These are phyloP conservation scores for Argyra leucocephala DNA, from an alignment of 2,888 invertebrate genomes.

Conservation along the genomic window DNA sequence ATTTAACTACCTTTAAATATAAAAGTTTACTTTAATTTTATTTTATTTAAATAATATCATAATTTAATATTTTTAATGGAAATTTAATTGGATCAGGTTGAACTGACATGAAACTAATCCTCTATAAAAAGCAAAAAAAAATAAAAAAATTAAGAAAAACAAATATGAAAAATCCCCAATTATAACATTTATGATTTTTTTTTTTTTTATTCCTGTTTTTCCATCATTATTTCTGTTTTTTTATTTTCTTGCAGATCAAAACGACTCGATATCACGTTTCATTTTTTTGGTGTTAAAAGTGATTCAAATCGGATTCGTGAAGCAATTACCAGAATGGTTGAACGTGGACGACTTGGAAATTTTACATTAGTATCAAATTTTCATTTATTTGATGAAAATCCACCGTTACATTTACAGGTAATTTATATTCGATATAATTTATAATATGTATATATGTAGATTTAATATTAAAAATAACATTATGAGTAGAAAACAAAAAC, in stretches of 20 bases:
- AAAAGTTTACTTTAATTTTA: too few species aligned
- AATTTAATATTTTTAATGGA: too few species aligned
- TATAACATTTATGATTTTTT: too few species aligned
- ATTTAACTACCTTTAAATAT: too few species aligned
- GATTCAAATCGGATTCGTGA: constrained; percentile 40
- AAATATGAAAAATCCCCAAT: too few species aligned
- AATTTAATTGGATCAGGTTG: too few species aligned
- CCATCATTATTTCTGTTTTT: constrained; percentile 11
- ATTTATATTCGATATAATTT: too few species aligned
- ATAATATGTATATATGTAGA: not conserved
- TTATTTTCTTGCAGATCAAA: constrained; percentile 31
- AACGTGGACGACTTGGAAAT: constrained; percentile 52
- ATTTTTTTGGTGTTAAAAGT: constrained; percentile 44
- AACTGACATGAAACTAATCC: too few species aligned
- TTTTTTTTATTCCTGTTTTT: too few species aligned
- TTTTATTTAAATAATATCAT: too few species aligned
- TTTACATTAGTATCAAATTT: constrained; percentile 55
- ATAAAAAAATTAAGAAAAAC: too few species aligned
- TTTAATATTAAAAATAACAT: not conserved
- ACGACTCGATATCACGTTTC: constrained; percentile 47
- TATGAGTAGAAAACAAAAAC: not conserved
- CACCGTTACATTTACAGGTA: constrained; percentile 61
- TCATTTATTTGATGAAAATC: constrained; percentile 61
- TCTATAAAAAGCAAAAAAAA: too few species aligned
- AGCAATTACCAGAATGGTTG: constrained; percentile 51